Evolutionary conservation across 2,888 invertebrate species (phyloP), one percentile per base, ranked within the genome.

Genomic region (Dimorphilus gyrociliatus): DNA sequence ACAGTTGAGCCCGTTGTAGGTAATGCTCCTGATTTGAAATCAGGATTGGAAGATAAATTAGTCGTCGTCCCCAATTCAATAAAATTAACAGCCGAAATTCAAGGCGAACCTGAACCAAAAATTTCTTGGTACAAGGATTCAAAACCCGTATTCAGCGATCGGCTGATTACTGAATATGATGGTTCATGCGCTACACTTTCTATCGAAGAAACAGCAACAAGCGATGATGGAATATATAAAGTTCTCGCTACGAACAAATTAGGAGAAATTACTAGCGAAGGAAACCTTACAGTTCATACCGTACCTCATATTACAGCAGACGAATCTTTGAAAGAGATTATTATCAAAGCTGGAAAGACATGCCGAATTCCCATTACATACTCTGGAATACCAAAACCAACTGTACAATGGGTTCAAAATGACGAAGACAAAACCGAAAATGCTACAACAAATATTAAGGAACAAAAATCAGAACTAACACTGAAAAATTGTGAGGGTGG

Each of bases 381-480:
- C 26, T 49, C 50, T 32, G 60, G 60, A 10, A 49, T 50, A 32
- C 60, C 60, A 18, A 45, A 42, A 14, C 59, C 60, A 21, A 39
- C 41, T 10, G 40, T 57, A 19, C 35, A 42, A 8, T 59, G 59
- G 57, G 35, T 41, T 17, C 39, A 51, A 16, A 47, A 54, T 31
- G 50, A 47, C n/a, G 41, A 50, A 34, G 71, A 72, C 36, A 53
- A 46, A 21, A 46, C 50, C 16, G 39, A 51, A 14, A 42, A 46
- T 23, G 40, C 55, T 29, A 43, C 46, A 32, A 48, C 55, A 16
- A 55, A 58, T 18, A 53, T 47, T 10, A 50, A 39, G 4, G 41
- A 46, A 8, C 48, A 50, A 16, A 40, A 40, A 37, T 46, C 52
- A 26, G 48, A 43, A 8, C 42, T 60, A 32, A 50, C 49, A 4